These are phyloP conservation scores for Metopia argyrocephala DNA, from an alignment of 2,888 invertebrate genomes.

Conservation along the genomic window DNA sequence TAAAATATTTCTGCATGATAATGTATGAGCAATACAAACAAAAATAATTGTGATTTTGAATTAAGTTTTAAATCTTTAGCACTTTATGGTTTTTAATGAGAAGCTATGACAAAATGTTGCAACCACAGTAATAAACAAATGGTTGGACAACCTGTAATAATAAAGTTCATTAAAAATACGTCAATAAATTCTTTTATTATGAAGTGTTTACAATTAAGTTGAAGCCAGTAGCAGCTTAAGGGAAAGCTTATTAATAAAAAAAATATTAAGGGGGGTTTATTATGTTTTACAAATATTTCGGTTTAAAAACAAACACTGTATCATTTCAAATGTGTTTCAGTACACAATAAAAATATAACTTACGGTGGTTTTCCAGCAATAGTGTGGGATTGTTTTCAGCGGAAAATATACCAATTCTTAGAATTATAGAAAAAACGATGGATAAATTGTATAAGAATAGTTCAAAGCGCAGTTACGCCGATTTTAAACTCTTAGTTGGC, in stretches of 20 bases:
- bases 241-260: not conserved
- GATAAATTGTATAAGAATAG: no score
- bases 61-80: slow-evolving; percentile 37
- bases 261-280: no score
- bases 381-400: no score
- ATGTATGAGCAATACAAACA: not conserved
- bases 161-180: slow-evolving; percentile 59
- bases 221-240: not conserved
- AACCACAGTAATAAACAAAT: slow-evolving; percentile 44
- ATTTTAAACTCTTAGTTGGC: no score
- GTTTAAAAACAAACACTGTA: no score
- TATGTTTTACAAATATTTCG: no score
- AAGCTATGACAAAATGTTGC: slow-evolving; percentile 45
- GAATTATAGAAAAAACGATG: no score
- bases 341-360: no score
- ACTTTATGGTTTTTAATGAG: slow-evolving; percentile 38
- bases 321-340: no score
- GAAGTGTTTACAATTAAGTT: not conserved
- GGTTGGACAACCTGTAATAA: slow-evolving; percentile 37
- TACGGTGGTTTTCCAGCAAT: no score
- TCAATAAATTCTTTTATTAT: slow-evolving; percentile 14
- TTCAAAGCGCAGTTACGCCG: no score
- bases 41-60: not conserved
- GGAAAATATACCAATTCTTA: no score
- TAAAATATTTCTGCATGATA: slow-evolving; percentile 14